phyloP scores from a whole-genome alignment of 2,888 invertebrate species.

The Caenorhabditis wallacei region DNA sequence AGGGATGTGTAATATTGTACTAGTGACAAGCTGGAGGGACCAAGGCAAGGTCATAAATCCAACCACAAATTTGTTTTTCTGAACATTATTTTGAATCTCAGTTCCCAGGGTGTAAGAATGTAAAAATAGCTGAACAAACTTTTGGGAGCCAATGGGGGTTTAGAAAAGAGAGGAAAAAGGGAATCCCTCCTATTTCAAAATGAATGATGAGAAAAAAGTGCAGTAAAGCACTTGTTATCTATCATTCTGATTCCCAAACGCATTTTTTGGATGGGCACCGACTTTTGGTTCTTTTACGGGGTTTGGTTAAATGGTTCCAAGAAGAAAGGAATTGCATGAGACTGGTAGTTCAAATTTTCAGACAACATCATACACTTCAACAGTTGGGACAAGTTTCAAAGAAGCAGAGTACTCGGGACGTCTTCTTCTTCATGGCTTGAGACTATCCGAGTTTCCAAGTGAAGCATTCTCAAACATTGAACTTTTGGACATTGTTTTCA shows the following conservation, averaged over 20 bases:
- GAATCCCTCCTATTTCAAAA: slow-evolving; percentile 42
- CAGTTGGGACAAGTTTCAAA: slow-evolving; percentile 60
- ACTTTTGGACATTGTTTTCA: slow-evolving; percentile 61
- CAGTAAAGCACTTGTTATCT: slow-evolving; percentile 38
- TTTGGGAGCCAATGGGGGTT: slow-evolving; percentile 14
- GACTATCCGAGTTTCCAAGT: slow-evolving; percentile 59
- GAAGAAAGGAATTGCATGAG: slow-evolving; percentile 9
- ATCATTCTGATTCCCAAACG: slow-evolving; percentile 53
- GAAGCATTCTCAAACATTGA: slow-evolving; percentile 59
- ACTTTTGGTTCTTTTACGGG: not conserved
- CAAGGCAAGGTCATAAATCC: slow-evolving; percentile 42
- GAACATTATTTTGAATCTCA: slow-evolving; percentile 17
- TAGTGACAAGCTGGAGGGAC: slow-evolving; percentile 40
- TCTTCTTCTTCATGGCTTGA: slow-evolving; percentile 55
- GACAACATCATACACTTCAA: slow-evolving; percentile 60
- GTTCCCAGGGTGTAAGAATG: slow-evolving; percentile 48
- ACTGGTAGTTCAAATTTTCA: too few species aligned
- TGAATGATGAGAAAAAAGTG: slow-evolving; percentile 60
- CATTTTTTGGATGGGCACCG: slow-evolving; percentile 6
- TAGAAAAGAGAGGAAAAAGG: not conserved
- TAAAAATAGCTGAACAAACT: slow-evolving; percentile 36
- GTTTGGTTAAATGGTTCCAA: too few species aligned
- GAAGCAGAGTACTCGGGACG: slow-evolving; percentile 65
- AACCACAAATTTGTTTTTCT: slow-evolving; percentile 58
- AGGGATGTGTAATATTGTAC: slow-evolving; percentile 54